Evolutionary conservation across 2,888 invertebrate species (phyloP).

Genomic region (Tromatobia lineatoria): DNA sequence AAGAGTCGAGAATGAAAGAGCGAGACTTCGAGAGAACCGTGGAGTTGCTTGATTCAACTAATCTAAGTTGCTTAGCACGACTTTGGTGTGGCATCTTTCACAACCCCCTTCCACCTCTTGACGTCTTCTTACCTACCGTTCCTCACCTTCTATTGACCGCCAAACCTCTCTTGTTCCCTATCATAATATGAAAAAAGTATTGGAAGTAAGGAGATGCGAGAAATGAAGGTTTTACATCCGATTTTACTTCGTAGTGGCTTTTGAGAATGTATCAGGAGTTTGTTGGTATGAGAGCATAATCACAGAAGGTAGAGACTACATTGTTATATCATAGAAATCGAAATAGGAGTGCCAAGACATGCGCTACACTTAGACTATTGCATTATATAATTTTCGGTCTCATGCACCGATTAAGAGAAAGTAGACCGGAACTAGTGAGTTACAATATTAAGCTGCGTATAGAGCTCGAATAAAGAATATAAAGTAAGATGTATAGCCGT

Average conservation of each 20-base stretch:
- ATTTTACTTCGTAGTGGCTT: conserved; percentile 23
- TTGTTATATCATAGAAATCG: neutral
- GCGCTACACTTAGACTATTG: conserved; percentile 3
- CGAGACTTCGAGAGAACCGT: conserved; percentile 48
- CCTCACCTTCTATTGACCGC: conserved; percentile 27
- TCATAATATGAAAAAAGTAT: conserved; percentile 4
- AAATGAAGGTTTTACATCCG: conserved; percentile 39
- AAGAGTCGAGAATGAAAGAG: neutral
- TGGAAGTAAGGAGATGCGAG: neutral
- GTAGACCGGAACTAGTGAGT: neutral
- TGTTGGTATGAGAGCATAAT: conserved; percentile 14
- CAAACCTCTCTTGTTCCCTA: too few species aligned
- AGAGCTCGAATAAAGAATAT: neutral
- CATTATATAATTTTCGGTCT: neutral
- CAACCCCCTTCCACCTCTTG: conserved; percentile 69
- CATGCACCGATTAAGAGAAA: conserved; percentile 6
- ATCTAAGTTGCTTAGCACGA: conserved; percentile 84
- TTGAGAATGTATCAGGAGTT: conserved; percentile 17
- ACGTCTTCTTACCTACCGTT: conserved; percentile 54
- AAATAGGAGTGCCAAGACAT: neutral
- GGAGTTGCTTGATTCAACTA: conserved; percentile 83
- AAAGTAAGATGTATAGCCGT: conserved; percentile 2
- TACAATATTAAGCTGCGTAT: conserved; percentile 1
- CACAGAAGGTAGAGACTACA: neutral
- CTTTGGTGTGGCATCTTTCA: conserved; percentile 75